These are phyloP conservation scores for Melanotaenia parkinsoni DNA, from an alignment of 2,797 vertebrate species.

Conservation along the genomic window DNA sequence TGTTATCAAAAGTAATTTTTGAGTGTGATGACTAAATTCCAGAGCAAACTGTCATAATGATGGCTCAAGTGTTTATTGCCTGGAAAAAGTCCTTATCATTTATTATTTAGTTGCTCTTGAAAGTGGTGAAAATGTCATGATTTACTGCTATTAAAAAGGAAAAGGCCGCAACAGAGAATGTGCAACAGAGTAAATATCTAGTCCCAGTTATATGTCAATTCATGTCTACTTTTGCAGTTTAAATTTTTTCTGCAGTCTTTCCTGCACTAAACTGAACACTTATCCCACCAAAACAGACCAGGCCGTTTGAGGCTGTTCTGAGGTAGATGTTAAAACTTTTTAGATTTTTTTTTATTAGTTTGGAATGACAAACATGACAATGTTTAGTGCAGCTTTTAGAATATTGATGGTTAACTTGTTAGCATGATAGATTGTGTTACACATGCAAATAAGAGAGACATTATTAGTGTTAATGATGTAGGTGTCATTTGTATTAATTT, in stretches of 20 bases:
- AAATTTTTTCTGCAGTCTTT: background rate
- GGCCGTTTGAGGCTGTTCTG: background rate
- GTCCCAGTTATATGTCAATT: background rate
- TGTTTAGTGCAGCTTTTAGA: too few species aligned
- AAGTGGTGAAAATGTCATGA: background rate
- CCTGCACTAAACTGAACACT: background rate
- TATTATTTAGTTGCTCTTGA: background rate
- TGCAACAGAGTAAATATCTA: background rate
- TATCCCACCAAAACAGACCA: background rate
- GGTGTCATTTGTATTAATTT: too few species aligned
- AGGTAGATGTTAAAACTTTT: background rate
- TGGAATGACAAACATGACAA: too few species aligned
- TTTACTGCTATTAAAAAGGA: background rate
- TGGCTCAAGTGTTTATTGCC: background rate
- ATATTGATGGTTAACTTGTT: too few species aligned
- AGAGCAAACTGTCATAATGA: background rate
- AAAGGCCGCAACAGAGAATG: background rate
- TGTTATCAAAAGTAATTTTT: conserved; percentile 8
- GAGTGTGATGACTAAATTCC: conserved; percentile 23
- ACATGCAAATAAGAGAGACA: too few species aligned
- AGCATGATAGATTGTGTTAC: too few species aligned
- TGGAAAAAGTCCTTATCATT: background rate
- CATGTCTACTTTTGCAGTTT: background rate
- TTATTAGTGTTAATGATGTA: too few species aligned
- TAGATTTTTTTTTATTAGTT: too few species aligned